Evolutionary conservation across 2,888 invertebrate species (phyloP), one percentile per base, ranked within the genome.

Genomic region (Ptilodon capucinus): DNA sequence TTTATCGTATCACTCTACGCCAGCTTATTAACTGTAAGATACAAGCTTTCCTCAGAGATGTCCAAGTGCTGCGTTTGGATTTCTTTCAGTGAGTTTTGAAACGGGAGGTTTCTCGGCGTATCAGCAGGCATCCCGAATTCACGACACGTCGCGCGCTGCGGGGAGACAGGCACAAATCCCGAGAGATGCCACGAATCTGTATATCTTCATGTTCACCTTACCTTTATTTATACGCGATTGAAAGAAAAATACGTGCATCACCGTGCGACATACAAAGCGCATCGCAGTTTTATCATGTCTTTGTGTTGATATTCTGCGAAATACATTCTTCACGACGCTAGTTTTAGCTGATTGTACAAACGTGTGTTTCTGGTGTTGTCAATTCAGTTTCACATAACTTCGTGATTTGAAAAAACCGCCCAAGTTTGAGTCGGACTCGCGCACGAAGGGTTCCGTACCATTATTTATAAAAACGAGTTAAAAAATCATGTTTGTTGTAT

Each of bases 151-250:
- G 60, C 70, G 40, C 72, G 73, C 74, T 79, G 83, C 72, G 86
- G 85, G 65, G 79, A 81, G 79, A 83, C 81, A 81, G 78, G 84
- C 83, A 87, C 86, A 87, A 88, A 87, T 86, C 87, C 84, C 81
- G 52, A 54, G 79, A 78, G 85, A 79, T 71, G 56, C 70, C 61
- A 72, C 67, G 79, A 85, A 88, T 89, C 85, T 85, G 84, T 77
- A 83, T 79, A 79, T 76, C 74, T 81, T 72, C 66, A 71, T 79
- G 77, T 71, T 79, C 75, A 79, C 78, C 82, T 83, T 70, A 79
- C 74, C 74, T 73, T 82, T 85, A 85, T 85, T 82, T 86, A 85
- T 79, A 78, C 64, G 65, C 74, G 71, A 80, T 81, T 79, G 79
- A 74, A 80, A 79, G 78, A 81, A 79, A 81, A 80, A 84, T 78